Conservation (phyloP, 2,113 vertebrate genomes). For the Cygnus buccinator region DNA sequence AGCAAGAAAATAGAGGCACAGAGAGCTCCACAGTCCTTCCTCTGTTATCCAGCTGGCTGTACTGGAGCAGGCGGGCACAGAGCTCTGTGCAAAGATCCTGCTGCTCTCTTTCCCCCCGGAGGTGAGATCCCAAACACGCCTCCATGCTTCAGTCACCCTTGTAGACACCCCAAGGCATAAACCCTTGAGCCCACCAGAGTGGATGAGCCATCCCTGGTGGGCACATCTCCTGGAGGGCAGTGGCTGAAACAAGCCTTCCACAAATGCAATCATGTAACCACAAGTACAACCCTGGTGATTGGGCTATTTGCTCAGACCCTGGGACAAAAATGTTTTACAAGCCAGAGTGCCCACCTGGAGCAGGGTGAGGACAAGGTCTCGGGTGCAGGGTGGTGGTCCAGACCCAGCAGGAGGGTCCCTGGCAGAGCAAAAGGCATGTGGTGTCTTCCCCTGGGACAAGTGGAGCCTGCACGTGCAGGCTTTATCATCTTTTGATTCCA, state of each 20-base stretch:
- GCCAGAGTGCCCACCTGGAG: neutral
- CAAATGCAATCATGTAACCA: neutral
- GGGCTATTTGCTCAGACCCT: neutral
- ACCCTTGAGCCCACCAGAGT: neutral
- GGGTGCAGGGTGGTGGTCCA: neutral
- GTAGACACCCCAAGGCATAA: neutral
- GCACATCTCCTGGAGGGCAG: neutral
- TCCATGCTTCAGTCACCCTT: neutral
- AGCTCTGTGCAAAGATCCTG: neutral
- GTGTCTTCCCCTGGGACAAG: neutral
- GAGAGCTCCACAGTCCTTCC: constrained; percentile 2
- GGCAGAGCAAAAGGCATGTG: neutral
- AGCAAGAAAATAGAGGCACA: constrained; percentile 31
- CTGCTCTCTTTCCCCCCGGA: neutral
- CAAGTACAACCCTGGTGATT: neutral
- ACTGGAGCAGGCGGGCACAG: neutral
- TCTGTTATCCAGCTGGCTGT: neutral
- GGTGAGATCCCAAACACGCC: neutral
- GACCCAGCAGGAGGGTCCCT: neutral
- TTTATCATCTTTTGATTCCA: neutral
- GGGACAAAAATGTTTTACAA: neutral
- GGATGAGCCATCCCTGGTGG: fast-evolving
- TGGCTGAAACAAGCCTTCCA: neutral
- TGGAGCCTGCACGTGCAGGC: fast-evolving
- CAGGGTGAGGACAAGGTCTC: neutral